phyloP scores from a whole-genome alignment of 2,797 vertebrate species.

The Paguma larvata region DNA sequence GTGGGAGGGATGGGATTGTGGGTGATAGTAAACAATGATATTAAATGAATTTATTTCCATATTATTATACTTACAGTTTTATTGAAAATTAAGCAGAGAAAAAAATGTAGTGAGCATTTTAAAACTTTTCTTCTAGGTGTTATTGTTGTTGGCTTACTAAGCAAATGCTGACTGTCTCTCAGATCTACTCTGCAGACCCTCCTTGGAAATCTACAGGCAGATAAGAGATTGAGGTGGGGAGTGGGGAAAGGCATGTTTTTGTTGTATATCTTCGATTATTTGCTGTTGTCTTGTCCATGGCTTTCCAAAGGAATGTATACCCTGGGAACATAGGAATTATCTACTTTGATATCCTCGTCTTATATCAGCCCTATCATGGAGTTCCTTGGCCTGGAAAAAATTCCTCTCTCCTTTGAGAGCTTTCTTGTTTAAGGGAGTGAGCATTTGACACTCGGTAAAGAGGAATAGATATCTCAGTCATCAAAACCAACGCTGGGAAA shows the following conservation, averaged over 20 bases:
- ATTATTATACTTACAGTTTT: neutral
- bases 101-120: neutral
- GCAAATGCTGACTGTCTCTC: neutral
- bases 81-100: neutral
- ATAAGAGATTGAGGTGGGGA: neutral
- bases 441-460: neutral
- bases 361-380: neutral
- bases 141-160: neutral
- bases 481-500: neutral
- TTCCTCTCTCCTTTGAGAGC: neutral
- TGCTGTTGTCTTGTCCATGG: neutral
- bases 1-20: neutral
- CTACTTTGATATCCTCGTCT: neutral
- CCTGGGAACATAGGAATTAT: neutral
- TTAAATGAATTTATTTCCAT: slow-evolving; percentile 7
- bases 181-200: neutral
- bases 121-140: neutral
- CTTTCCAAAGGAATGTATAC: neutral
- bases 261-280: neutral
- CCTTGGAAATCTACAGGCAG: neutral
- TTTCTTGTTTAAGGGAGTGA: neutral
- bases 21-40: neutral
- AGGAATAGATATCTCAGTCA: neutral
- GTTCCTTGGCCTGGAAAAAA: neutral
- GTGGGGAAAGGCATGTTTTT: neutral